Base-by-base conservation (phyloP, 1,140 invertebrate species). In the Daktulosphaira vitifoliae region DNA sequence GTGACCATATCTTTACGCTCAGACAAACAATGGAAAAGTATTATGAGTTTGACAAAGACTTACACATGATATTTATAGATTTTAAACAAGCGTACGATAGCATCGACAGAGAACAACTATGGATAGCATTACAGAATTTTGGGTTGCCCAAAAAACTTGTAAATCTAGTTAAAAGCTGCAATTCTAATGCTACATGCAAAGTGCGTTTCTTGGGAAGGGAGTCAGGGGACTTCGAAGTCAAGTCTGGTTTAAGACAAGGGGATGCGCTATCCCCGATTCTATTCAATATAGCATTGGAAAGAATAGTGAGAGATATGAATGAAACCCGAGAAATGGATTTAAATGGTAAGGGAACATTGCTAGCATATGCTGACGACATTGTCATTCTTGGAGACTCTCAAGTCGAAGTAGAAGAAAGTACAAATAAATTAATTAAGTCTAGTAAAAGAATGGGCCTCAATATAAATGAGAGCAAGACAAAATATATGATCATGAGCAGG, bases 11-110 rank as follows among this genome's bases (percentile, higher is more conserved):
- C 1, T 68, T 70, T 48, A 29, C 23, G 20, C 1, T 71, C 49
- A 44, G 53, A 13, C 25, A 64, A 23, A 51, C 26, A 1, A 50
- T 59, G 48, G 65, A 68, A 46, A 53, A 69, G 42, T 42, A 15
- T n/a, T 44, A 51, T 7, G 67, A 68, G 54, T 54, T 48, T 42
- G 23, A 37, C 37, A 66, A 66, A 1, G 52, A 68, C 20, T 18
- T 67, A 9, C 62, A 67, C 50, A 68, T 68, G 23, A 20, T 71
- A 1, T 68, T 68, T 37, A 54, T 69, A 9, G 65, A 69, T 56
- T 70, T 62, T 53, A 9, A 42, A n/a, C 38, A 42, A 42, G 38
- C 38, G 3, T 42, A 15, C 16, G 38, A 42, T n/a, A 42, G 38
- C 13, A 42, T 42, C 3, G 16, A 15, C 13, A 42, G 38, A 42